Conservation (phyloP, 1,140 invertebrate genomes). For the Drosophila micromelanica region DNA sequence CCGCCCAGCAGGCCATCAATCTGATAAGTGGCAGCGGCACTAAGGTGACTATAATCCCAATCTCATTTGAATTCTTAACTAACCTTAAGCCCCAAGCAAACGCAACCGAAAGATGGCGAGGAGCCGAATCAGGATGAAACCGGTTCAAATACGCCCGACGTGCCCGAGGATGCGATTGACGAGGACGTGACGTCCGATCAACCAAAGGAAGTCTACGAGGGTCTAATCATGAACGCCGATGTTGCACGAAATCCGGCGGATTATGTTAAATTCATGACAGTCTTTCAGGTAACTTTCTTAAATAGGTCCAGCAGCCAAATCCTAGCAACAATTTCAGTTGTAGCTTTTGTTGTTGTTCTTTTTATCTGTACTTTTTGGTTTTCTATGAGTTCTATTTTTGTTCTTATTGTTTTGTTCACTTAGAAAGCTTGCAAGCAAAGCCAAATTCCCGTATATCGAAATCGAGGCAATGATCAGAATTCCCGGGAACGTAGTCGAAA, state of each 20-base stretch:
- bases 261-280: constrained; percentile 78
- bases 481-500: constrained; percentile 36
- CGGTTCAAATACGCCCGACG: constrained; percentile 47
- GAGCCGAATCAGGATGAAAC: constrained; percentile 39
- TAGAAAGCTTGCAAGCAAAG: constrained; percentile 76
- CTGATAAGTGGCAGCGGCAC: constrained; percentile 25
- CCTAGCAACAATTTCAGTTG: background rate
- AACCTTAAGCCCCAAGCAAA: background rate
- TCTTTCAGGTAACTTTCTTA: constrained; percentile 69
- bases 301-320: background rate
- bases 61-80: background rate
- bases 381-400: constrained; percentile 42
- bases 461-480: background rate
- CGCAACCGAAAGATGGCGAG: constrained; percentile 17
- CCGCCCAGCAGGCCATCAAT: constrained; percentile 59
- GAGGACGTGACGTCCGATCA: constrained; percentile 35
- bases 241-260: constrained; percentile 70
- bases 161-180: constrained; percentile 44
- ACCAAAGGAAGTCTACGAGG: constrained; percentile 60
- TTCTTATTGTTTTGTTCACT: constrained; percentile 46
- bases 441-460: constrained; percentile 65
- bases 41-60: background rate
- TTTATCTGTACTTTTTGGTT: constrained; percentile 30
- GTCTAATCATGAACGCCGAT: constrained; percentile 72
- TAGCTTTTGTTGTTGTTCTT: background rate